Evolutionary conservation across 2,888 invertebrate species (phyloP).

Genomic region (Ptychoptera albimana): DNA sequence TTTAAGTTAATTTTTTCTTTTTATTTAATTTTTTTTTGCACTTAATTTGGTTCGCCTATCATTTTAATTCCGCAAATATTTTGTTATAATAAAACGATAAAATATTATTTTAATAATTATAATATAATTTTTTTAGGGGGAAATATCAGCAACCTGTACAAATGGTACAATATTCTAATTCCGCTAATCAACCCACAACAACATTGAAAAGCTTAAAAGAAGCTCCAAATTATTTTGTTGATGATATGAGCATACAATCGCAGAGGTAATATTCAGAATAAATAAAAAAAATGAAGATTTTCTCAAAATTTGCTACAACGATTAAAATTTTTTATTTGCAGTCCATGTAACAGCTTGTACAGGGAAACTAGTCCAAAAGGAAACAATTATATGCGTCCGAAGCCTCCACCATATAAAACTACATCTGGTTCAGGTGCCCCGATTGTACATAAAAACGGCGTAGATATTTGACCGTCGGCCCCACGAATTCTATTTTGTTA

Average conservation of each 20-base stretch:
- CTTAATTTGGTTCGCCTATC: too few species aligned
- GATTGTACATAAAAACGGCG: constrained; percentile 20
- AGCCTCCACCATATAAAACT: constrained; percentile 28
- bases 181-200: constrained; percentile 38
- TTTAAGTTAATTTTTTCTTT: too few species aligned
- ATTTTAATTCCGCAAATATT: too few species aligned
- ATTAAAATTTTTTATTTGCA: constrained; percentile 16
- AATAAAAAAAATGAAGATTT: neutral
- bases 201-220: constrained; percentile 42
- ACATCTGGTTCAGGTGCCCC: constrained; percentile 11
- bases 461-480: constrained; percentile 30
- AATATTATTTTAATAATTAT: neutral
- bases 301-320: neutral
- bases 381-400: constrained; percentile 26
- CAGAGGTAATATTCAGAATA: constrained; percentile 20
- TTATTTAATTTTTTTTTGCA: too few species aligned
- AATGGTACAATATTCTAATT: constrained; percentile 44
- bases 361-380: constrained; percentile 35
- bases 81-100: too few species aligned
- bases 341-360: constrained; percentile 39
- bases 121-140: neutral
- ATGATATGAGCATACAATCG: constrained; percentile 26
- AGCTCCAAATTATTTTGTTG: constrained; percentile 26
- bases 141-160: constrained; percentile 33
- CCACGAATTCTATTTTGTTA: constrained; percentile 30